Conservation (phyloP, 2,888 invertebrate genomes). For the Platycnemis pennipes region DNA sequence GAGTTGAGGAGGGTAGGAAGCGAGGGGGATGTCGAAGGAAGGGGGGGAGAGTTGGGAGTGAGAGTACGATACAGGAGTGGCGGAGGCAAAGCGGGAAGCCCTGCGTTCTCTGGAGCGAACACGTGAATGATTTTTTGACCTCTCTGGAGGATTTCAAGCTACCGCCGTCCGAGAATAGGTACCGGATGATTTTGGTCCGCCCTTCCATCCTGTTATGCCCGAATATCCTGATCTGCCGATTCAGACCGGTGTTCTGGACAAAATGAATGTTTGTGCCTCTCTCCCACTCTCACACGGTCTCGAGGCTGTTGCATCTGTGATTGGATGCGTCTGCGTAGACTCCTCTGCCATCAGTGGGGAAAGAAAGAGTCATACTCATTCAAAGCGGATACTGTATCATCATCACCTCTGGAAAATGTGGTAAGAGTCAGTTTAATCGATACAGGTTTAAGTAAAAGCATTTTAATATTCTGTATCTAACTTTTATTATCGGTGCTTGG, state of each 20-base stretch:
- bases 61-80: not conserved
- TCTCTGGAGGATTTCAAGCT: not conserved
- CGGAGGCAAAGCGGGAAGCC: not conserved
- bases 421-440: no score
- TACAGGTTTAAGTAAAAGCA: no score
- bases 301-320: not conserved
- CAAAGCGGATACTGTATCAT: not conserved
- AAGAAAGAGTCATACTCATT: not conserved
- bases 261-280: not conserved
- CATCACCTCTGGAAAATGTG: not conserved
- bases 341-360: not conserved
- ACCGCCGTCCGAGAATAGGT: not conserved
- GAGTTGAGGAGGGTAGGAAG: not conserved
- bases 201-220: not conserved
- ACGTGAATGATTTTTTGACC: constrained; percentile 39
- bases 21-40: not conserved
- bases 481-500: no score
- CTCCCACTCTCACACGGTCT: not conserved
- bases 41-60: not conserved
- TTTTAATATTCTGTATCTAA: no score
- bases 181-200: not conserved
- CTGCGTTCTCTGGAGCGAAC: not conserved
- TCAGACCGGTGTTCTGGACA: not conserved
- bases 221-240: not conserved
- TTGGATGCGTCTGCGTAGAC: not conserved